Percentiles rank a stretch among this genome's conserved stretches.
phyloP scores from a whole-genome alignment of 2,888 invertebrate species.

The Hirtodrosophila confusa region DNA sequence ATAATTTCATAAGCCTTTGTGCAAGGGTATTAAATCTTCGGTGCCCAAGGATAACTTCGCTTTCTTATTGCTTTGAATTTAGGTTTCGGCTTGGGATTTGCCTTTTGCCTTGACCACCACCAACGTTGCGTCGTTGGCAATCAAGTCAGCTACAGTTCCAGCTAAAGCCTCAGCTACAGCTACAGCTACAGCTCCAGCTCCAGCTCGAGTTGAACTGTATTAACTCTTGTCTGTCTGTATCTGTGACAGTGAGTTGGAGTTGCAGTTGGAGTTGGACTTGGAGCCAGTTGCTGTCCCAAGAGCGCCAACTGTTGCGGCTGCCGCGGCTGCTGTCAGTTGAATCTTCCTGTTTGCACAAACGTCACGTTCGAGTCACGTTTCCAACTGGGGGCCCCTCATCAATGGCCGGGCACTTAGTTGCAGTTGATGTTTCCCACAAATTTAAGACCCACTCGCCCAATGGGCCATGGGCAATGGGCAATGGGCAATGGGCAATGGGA shows the following conservation, averaged over 20 bases:
- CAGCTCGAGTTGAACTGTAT: slow-evolving; percentile 73
- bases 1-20: too few relatives aligned
- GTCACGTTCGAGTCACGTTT: slow-evolving; percentile 80
- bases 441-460: slow-evolving; percentile 63
- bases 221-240: slow-evolving; percentile 68
- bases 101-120: slow-evolving; percentile 66
- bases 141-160: slow-evolving; percentile 62
- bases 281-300: slow-evolving; percentile 43
- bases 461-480: slow-evolving; percentile 5
- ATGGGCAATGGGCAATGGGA: slow-evolving; percentile 17
- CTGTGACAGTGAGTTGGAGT: slow-evolving; percentile 40
- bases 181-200: slow-evolving; percentile 20
- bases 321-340: slow-evolving; percentile 72
- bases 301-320: slow-evolving; percentile 68
- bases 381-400: slow-evolving; percentile 68
- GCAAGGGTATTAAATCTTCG: too few relatives aligned
- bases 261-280: slow-evolving; percentile 16
- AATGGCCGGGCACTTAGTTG: slow-evolving; percentile 66
- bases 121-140: slow-evolving; percentile 66
- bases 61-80: slow-evolving; percentile 25
- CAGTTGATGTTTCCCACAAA: slow-evolving; percentile 78
- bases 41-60: too few relatives aligned
- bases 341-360: slow-evolving; percentile 80
- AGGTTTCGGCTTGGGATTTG: slow-evolving; percentile 26
- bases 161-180: slow-evolving; percentile 6